These are phyloP conservation scores for Chaetura pelagica DNA, from an alignment of 2,113 vertebrate species.

Conservation along the genomic window DNA sequence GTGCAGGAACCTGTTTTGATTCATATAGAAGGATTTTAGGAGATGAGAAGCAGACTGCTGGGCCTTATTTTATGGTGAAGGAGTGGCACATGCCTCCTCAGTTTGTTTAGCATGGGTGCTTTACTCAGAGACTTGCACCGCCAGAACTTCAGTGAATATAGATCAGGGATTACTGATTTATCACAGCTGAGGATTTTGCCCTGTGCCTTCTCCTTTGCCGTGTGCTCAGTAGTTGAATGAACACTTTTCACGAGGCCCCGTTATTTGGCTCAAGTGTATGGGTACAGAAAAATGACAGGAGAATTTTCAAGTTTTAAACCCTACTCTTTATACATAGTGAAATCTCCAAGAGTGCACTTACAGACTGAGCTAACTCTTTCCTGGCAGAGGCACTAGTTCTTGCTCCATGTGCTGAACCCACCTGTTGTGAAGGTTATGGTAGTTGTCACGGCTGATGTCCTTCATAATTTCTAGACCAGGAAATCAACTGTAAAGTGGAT, in stretches of 20 bases:
- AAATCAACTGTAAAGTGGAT: neutral
- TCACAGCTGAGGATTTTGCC: neutral
- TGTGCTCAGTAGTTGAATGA: neutral
- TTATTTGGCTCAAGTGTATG: neutral
- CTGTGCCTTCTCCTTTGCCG: neutral
- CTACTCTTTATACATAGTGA: neutral
- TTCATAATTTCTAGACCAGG: neutral
- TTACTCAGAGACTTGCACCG: neutral
- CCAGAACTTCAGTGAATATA: neutral
- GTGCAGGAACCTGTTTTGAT: neutral
- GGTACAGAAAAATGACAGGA: neutral
- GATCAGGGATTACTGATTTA: neutral
- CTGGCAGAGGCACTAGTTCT: neutral
- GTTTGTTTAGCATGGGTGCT: neutral
- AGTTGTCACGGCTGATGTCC: neutral
- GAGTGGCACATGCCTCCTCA: neutral
- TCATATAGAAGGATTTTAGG: neutral
- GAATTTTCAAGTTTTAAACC: neutral
- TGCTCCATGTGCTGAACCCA: neutral
- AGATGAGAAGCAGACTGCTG: neutral
- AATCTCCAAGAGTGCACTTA: rapidly evolving
- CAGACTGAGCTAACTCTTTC: neutral
- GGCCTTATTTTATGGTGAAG: neutral
- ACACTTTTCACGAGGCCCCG: neutral
- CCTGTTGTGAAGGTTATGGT: neutral